Evolutionary conservation across 2,113 vertebrate species (phyloP).

Genomic region (Psophia crepitans): DNA sequence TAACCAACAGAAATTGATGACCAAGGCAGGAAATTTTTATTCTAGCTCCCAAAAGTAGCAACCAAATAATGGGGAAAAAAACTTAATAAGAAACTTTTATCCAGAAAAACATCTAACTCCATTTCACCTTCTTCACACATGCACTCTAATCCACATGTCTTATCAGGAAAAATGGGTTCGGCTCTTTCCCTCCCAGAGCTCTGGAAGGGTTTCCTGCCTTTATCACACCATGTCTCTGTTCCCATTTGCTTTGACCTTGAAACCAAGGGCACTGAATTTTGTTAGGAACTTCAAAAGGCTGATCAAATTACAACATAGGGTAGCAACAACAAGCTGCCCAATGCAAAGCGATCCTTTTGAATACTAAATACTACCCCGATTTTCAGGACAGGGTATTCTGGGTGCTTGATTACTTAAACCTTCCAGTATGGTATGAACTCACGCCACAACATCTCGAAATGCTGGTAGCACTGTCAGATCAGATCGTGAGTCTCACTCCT

Average conservation of each 20-base stretch:
- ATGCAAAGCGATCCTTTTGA: background rate
- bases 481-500: background rate
- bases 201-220: background rate
- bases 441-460: background rate
- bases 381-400: background rate
- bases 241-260: background rate
- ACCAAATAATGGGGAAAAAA: background rate
- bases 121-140: background rate
- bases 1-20: background rate
- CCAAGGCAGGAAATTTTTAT: background rate
- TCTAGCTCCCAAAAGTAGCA: background rate
- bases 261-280: background rate
- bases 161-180: background rate
- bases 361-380: accelerated
- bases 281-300: background rate
- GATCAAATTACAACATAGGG: background rate
- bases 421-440: background rate
- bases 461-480: background rate
- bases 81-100: background rate
- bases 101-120: background rate
- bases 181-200: background rate
- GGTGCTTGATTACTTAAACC: background rate
- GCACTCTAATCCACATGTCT: background rate
- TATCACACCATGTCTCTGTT: background rate
- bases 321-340: background rate